Evolutionary conservation across 2,113 vertebrate species (phyloP).

Genomic region (Electrona antarctica): DNA sequence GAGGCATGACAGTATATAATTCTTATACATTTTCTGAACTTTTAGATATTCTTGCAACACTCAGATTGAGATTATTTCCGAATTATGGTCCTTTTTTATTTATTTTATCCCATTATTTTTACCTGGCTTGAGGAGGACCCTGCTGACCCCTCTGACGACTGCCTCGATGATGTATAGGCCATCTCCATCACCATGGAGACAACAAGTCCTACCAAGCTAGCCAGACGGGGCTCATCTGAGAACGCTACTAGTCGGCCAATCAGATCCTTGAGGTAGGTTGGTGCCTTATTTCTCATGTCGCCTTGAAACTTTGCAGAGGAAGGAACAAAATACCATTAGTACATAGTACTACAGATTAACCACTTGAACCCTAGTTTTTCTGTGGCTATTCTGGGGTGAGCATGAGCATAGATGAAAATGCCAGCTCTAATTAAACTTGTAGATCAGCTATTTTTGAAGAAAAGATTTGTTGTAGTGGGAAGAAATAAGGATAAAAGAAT

Average conservation of each 20-base stretch:
- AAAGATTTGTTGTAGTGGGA: too few relatives aligned
- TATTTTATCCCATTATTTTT: constrained; percentile 5
- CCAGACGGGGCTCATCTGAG: constrained; percentile 68
- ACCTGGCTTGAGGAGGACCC: constrained; percentile 60
- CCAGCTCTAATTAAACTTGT: too few relatives aligned
- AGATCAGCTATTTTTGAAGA: too few relatives aligned
- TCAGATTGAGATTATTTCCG: too few relatives aligned
- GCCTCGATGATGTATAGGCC: constrained; percentile 51
- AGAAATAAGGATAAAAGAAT: too few relatives aligned
- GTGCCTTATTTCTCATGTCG: constrained; percentile 56
- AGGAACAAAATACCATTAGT: not conserved
- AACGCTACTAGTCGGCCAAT: constrained; percentile 65
- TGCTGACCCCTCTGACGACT: constrained; percentile 22
- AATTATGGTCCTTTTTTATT: not conserved
- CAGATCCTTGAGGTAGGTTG: constrained; percentile 72
- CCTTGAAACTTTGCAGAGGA: constrained; percentile 51
- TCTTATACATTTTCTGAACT: too few relatives aligned
- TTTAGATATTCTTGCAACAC: too few relatives aligned
- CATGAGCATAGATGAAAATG: too few relatives aligned
- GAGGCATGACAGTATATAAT: too few relatives aligned
- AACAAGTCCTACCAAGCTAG: constrained; percentile 64
- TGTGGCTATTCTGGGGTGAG: too few relatives aligned
- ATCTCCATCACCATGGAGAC: constrained; percentile 72
- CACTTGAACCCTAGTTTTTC: too few relatives aligned
- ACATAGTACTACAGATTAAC: too few relatives aligned